Percentiles rank a stretch among this genome's conserved stretches.
Conservation (phyloP, 1,140 invertebrate species). For the Ylistrum balloti region DNA sequence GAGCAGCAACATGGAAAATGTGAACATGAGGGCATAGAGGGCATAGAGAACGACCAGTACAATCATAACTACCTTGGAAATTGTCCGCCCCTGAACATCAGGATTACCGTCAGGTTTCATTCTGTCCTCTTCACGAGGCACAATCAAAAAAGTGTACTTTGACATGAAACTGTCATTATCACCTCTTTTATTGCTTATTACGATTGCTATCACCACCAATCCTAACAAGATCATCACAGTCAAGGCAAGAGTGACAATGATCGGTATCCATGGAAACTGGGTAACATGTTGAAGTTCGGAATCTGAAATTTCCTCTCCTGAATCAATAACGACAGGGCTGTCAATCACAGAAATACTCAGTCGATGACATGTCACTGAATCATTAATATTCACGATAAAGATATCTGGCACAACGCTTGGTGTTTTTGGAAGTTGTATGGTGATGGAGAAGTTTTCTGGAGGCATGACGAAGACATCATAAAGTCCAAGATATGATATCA, state of each 20-base stretch:
- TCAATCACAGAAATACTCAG: slow-evolving; percentile 71
- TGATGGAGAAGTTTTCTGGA: slow-evolving; percentile 68
- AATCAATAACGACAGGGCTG: slow-evolving; percentile 53
- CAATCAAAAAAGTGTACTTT: slow-evolving; percentile 52
- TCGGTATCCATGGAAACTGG: slow-evolving; percentile 69
- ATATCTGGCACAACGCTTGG: slow-evolving; percentile 68
- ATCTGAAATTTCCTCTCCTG: neutral
- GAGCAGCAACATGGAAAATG: slow-evolving; percentile 72
- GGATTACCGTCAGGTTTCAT: slow-evolving; percentile 58
- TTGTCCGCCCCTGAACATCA: slow-evolving; percentile 8
- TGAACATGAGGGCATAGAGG: slow-evolving; percentile 73
- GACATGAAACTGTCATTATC: slow-evolving; percentile 54
- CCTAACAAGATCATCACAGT: slow-evolving; percentile 58
- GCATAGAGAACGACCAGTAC: slow-evolving; percentile 70
- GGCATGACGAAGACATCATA: slow-evolving; percentile 74
- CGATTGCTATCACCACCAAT: slow-evolving; percentile 62
- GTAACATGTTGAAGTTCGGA: neutral
- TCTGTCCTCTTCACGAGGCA: slow-evolving; percentile 59
- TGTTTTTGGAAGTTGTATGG: slow-evolving; percentile 63
- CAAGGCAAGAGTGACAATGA: slow-evolving; percentile 64
- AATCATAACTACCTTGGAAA: slow-evolving; percentile 63
- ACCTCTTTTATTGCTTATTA: slow-evolving; percentile 51
- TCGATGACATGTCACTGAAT: slow-evolving; percentile 68
- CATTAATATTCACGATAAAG: slow-evolving; percentile 73
- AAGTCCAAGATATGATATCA: slow-evolving; percentile 64